Evolutionary conservation across 2,888 invertebrate genomes (phyloP), one percentile per base, ranked within the genome.

Genomic region (Scotopteryx bipunctaria): DNA sequence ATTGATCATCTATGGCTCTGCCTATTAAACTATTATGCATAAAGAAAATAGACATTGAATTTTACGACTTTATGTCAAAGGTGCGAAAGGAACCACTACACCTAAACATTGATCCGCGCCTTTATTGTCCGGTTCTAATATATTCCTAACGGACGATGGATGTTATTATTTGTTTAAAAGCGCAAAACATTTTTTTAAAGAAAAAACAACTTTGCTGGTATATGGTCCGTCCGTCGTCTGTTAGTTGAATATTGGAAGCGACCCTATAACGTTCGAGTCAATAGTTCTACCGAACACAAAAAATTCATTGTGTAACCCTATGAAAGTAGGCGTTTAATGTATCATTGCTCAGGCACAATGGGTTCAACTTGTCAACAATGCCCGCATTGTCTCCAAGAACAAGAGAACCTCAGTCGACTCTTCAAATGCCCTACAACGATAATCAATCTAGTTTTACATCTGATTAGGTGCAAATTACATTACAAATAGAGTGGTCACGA

Each of bases 391-490:
- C 77, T 81, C 67, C 70, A 73, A 75, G 73, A 78, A 83, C 76
- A 81, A 84, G 78, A 78, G 76, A 73, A 61, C 63, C 63, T 71
- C 74, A 78, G 76, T 80, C 75, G 70, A 68, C 67, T 66, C 66
- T 69, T 69, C 38, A 70, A 76, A 67, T 68, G 67, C 67, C 66
- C 69, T 71, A 78, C 76, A 72, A 73, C 73, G 77, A 86, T 83
- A 86, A 86, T 88, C 85, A 86, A 88, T 90, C 87, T 84, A 86
- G 85, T 85, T 83, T 85, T 80, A 84, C 82, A 86, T 83, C 80
- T 81, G 81, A 90, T 88, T 87, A 87, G 81, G 86, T 86, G 86
- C 85, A 88, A 89, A 89, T 86, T 83, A 86, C 85, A 83, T 81
- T 82, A 84, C 85, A 87, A 87, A 89, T 86, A 85, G 82, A 81